Evolutionary conservation across 2,797 vertebrate species (phyloP).

Genomic region (Lerista edwardsae): DNA sequence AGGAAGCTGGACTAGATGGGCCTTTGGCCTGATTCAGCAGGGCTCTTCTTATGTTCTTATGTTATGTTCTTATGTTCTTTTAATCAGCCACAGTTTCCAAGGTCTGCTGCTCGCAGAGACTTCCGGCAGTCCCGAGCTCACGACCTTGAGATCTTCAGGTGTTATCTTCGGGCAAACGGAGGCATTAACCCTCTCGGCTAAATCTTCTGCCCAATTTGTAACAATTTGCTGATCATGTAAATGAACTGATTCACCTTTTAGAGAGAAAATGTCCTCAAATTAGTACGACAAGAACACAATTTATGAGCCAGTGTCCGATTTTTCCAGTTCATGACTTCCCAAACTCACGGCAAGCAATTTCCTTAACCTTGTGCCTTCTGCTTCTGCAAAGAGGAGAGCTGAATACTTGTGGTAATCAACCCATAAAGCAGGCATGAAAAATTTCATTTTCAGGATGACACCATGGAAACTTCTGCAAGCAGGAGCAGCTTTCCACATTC

Average conservation of each 20-base stretch:
- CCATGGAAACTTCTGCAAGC: not conserved
- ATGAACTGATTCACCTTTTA: constrained; percentile 42
- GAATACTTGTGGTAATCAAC: constrained; percentile 13
- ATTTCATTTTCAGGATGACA: constrained; percentile 15
- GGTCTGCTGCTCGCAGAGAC: too few species aligned
- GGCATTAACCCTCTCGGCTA: too few species aligned
- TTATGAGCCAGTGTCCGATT: constrained; percentile 26
- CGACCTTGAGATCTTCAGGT: too few species aligned
- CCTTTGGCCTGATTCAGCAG: too few species aligned
- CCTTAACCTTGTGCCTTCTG: not conserved
- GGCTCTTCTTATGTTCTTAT: too few species aligned
- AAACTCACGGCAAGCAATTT: constrained; percentile 15
- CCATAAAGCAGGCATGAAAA: constrained; percentile 11
- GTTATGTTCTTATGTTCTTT: too few species aligned
- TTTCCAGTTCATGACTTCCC: constrained; percentile 45
- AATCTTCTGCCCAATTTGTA: too few species aligned
- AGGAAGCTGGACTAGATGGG: too few species aligned
- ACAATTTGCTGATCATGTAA: constrained; percentile 34
- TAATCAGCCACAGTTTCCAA: too few species aligned
- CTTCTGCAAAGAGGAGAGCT: constrained; percentile 5
- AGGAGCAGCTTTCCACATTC: not conserved
- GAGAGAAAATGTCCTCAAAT: constrained; percentile 22
- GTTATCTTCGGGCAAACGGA: too few species aligned
- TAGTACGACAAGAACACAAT: constrained; percentile 31
- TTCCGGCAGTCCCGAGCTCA: too few species aligned